phyloP scores from a whole-genome alignment of 92 coral and sea anemone genomes.

The Bergia sp. region DNA sequence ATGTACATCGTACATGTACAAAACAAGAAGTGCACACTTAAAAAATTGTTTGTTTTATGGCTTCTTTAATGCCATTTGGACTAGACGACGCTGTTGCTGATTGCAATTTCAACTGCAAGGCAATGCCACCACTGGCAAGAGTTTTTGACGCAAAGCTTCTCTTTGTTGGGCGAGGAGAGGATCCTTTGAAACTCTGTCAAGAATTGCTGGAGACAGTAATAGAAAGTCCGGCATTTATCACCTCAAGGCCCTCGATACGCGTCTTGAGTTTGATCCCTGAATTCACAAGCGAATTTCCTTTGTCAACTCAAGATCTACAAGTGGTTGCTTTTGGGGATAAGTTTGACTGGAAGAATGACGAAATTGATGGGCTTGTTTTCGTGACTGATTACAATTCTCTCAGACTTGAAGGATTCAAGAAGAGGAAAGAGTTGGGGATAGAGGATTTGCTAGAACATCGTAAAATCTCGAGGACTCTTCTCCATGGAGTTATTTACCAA shows the following conservation, averaged over 20 bases:
- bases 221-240: conserved; percentile 58
- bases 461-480: conserved; percentile 51
- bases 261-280: conserved; percentile 74
- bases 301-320: conserved; percentile 63
- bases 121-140: conserved; percentile 44
- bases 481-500: conserved; percentile 75
- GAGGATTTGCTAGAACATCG: conserved; percentile 68
- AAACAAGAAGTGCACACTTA: not conserved
- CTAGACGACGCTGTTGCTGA: conserved; percentile 33
- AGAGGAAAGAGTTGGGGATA: conserved; percentile 65
- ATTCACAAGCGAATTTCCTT: conserved; percentile 66
- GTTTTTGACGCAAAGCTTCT: conserved; percentile 76
- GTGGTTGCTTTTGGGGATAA: conserved; percentile 78
- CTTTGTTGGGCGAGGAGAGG: conserved; percentile 72
- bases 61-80: conserved; percentile 29
- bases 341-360: conserved; percentile 75
- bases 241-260: conserved; percentile 71
- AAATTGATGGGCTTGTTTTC: conserved; percentile 67
- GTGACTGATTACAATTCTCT: conserved; percentile 77
- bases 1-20: not conserved
- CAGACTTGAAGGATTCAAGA: conserved; percentile 66
- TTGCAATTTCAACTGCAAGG: conserved; percentile 23
- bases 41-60: not conserved
- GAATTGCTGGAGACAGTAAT: conserved; percentile 65
- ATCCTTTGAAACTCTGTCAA: conserved; percentile 76